Evolutionary conservation across 2,888 invertebrate genomes (phyloP).

Genomic region (Acrocera orbiculus): DNA sequence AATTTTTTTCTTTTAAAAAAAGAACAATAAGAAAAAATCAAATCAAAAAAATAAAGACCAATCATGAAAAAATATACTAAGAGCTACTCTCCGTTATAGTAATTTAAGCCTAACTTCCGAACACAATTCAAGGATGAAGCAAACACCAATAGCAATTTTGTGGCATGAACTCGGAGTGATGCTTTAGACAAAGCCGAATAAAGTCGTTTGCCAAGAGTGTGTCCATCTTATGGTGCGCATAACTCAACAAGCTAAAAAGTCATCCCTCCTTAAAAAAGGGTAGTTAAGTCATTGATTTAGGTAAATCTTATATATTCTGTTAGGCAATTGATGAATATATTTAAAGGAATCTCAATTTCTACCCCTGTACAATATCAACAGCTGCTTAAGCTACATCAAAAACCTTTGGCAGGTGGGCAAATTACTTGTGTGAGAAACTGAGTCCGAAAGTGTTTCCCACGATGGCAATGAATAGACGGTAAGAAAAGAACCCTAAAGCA

Average conservation of each 20-base stretch:
- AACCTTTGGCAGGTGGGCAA: conserved; percentile 26
- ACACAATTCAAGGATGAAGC: too few species aligned
- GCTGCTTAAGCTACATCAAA: conserved; percentile 3
- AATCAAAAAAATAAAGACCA: too few species aligned
- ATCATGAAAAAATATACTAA: too few species aligned
- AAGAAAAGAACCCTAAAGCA: background rate
- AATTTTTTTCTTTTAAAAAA: too few species aligned
- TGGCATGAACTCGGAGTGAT: too few species aligned
- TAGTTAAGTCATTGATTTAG: background rate
- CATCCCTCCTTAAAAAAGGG: background rate
- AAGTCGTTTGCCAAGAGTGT: conserved; percentile 6
- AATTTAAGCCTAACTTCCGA: too few species aligned
- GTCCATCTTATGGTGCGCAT: conserved; percentile 4
- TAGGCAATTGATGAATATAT: background rate
- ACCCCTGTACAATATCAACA: conserved; percentile 1
- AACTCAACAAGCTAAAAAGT: background rate
- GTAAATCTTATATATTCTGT: background rate
- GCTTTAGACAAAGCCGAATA: too few species aligned
- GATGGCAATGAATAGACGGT: conserved; percentile 13
- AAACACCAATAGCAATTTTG: too few species aligned
- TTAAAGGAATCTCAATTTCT: conserved; percentile 2
- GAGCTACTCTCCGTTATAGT: too few species aligned
- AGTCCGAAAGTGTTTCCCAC: conserved; percentile 30
- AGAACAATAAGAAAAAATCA: too few species aligned
- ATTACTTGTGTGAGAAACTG: conserved; percentile 28